Percentiles rank a stretch among this genome's conserved stretches.
These are phyloP conservation scores for Meteorus colon DNA, from an alignment of 2,888 invertebrate genomes.

Conservation along the genomic window DNA sequence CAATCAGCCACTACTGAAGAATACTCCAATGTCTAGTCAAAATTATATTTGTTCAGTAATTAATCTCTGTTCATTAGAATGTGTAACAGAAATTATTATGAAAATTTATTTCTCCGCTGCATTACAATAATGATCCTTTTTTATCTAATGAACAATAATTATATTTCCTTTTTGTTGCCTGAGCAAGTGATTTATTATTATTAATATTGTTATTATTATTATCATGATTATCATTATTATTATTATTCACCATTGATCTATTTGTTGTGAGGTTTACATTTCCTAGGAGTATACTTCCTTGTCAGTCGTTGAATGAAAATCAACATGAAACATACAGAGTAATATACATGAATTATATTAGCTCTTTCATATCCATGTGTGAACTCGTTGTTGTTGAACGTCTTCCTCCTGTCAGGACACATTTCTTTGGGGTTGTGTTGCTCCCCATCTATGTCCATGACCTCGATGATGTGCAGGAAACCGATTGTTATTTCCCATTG, in stretches of 20 bases:
- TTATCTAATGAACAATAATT: too few relatives aligned
- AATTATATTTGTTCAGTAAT: too few relatives aligned
- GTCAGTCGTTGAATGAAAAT: conserved; percentile 19
- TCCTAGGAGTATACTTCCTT: neutral
- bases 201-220: neutral
- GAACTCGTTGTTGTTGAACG: conserved; percentile 63
- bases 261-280: neutral
- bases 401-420: conserved; percentile 66
- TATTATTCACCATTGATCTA: neutral
- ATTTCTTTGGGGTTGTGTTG: conserved; percentile 56
- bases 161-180: neutral
- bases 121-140: too few relatives aligned
- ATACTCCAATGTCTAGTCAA: too few relatives aligned
- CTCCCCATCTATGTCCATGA: conserved; percentile 59
- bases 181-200: neutral
- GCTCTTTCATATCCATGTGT: conserved; percentile 65
- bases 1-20: too few relatives aligned
- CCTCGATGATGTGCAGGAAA: conserved; percentile 57
- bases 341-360: neutral
- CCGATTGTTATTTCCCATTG: conserved; percentile 54
- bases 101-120: too few relatives aligned
- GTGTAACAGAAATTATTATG: too few relatives aligned
- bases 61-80: too few relatives aligned
- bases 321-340: conserved; percentile 5
- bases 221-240: neutral